Conservation (phyloP, 2,797 vertebrate genomes). For the Sebastes iracundus region DNA sequence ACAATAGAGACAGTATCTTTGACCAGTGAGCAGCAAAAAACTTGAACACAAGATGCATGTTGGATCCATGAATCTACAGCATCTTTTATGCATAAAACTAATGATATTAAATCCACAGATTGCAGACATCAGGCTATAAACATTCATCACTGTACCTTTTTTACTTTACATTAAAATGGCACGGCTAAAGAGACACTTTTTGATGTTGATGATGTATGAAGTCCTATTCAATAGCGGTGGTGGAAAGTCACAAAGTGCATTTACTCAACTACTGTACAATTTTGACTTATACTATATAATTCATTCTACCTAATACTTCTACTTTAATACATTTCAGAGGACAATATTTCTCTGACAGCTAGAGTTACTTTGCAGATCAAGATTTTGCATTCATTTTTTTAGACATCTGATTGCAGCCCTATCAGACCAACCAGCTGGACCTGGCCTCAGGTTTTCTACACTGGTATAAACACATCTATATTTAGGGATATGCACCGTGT, state of each 20-base stretch:
- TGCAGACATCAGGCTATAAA: background rate
- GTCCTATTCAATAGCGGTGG: background rate
- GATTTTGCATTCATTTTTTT: background rate
- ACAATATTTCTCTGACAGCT: background rate
- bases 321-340: background rate
- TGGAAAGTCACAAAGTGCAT: background rate
- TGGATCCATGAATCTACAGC: background rate
- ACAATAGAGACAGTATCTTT: background rate
- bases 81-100: background rate
- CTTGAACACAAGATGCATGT: background rate
- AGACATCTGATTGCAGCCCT: background rate
- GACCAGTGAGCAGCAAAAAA: background rate
- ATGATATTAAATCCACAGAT: background rate
- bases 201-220: background rate
- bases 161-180: background rate
- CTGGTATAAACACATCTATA: background rate
- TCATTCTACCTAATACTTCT: background rate
- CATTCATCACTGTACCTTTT: background rate
- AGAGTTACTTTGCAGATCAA: background rate
- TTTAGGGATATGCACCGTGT: background rate
- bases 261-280: background rate
- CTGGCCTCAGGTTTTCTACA: background rate
- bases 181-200: background rate
- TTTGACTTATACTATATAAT: background rate
- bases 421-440: background rate